Conservation (phyloP, 2,888 invertebrate genomes). For the Nesidiocoris tenuis region DNA sequence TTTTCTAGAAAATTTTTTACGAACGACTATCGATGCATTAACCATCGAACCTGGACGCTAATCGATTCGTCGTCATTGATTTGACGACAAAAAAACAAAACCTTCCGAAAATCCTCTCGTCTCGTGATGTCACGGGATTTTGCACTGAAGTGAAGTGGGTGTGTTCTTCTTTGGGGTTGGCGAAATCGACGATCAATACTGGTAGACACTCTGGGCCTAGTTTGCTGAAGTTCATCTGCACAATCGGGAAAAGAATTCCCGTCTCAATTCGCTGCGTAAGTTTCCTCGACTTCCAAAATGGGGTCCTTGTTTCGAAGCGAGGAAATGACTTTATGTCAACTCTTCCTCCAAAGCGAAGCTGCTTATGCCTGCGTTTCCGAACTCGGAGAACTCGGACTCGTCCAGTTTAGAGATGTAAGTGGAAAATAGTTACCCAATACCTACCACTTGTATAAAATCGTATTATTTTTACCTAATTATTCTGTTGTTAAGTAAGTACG, state of each 20-base stretch:
- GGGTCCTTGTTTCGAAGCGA: conserved; percentile 51
- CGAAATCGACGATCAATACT: conserved; percentile 27
- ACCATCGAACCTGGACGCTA: conserved; percentile 1
- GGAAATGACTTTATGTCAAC: conserved; percentile 50
- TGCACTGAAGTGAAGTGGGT: conserved; percentile 30
- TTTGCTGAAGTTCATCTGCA: background rate
- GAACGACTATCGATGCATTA: no score
- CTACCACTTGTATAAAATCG: background rate
- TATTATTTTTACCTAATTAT: no score
- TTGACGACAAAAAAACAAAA: conserved; percentile 14
- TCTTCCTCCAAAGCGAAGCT: conserved; percentile 54
- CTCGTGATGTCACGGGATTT: conserved; percentile 2
- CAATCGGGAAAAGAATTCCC: background rate
- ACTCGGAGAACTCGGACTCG: conserved; percentile 64
- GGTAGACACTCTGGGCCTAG: background rate
- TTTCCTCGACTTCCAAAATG: conserved; percentile 45
- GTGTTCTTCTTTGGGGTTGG: conserved; percentile 19
- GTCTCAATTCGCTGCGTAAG: background rate
- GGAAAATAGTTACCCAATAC: background rate
- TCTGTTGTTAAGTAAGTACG: no score
- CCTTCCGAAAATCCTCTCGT: conserved; percentile 22
- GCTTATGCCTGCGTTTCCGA: conserved; percentile 65
- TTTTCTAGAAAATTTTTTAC: no score
- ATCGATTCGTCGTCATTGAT: background rate
- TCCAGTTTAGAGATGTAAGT: conserved; percentile 61